A percentile compares a stretch with the other conserved stretches of the same genome.
Evolutionary conservation across 2,797 vertebrate genomes (phyloP).

Genomic region (Bufotes viridis): DNA sequence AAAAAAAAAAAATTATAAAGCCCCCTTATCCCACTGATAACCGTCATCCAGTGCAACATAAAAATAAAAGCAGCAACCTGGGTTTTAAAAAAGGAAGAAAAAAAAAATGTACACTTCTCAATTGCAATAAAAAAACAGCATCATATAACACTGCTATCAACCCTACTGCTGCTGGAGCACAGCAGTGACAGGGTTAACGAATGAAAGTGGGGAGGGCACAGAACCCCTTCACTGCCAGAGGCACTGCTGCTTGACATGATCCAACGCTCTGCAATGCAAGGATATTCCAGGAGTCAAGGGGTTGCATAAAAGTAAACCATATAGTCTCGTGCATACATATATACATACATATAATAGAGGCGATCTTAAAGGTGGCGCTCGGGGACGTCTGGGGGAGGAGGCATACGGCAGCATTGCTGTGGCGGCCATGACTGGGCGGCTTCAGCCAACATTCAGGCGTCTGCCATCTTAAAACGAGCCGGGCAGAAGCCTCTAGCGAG

Average conservation of each 20-base stretch:
- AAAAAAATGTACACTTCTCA: slow-evolving; percentile 38
- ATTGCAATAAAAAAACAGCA: slow-evolving; percentile 55
- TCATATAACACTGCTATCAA: slow-evolving; percentile 53
- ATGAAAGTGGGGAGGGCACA: slow-evolving; percentile 35
- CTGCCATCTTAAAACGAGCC: no score
- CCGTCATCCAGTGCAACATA: slow-evolving; percentile 33
- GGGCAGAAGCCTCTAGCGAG: neutral
- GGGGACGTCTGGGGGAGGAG: neutral
- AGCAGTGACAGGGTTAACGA: slow-evolving; percentile 32
- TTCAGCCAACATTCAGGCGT: neutral
- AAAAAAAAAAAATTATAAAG: slow-evolving; percentile 17
- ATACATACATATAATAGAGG: slow-evolving; percentile 42
- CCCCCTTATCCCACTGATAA: neutral
- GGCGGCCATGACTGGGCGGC: neutral
- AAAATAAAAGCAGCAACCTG: slow-evolving; percentile 57
- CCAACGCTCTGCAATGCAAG: neutral
- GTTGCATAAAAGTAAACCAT: slow-evolving; percentile 31
- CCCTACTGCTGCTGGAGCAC: slow-evolving; percentile 12
- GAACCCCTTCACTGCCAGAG: slow-evolving; percentile 9
- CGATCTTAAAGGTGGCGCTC: slow-evolving; percentile 4
- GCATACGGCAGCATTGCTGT: neutral
- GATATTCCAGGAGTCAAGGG: slow-evolving; percentile 21
- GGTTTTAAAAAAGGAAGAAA: slow-evolving; percentile 45
- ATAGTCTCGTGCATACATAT: slow-evolving; percentile 32
- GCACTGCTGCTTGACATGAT: neutral